Conservation (phyloP, 1,140 invertebrate genomes). For the Plectrocnemia conspersa region DNA sequence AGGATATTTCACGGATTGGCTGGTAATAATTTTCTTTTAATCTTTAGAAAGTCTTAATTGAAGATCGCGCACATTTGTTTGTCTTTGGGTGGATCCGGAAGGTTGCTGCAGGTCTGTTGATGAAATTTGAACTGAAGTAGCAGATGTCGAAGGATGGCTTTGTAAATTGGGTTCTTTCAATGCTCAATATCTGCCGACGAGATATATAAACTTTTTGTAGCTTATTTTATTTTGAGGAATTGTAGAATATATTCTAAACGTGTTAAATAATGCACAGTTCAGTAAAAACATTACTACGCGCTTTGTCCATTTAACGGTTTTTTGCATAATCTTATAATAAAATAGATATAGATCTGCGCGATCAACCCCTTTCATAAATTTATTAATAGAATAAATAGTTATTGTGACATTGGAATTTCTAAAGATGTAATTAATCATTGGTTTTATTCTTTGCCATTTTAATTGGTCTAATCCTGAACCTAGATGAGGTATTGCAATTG, state of each 20-base stretch:
- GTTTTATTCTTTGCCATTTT: conserved; percentile 28
- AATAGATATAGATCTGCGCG: background rate
- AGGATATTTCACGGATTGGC: too few species aligned
- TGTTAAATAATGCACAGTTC: background rate
- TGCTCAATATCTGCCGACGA: background rate
- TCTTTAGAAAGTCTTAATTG: too few species aligned
- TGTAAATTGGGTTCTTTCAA: too few species aligned
- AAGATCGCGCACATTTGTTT: too few species aligned
- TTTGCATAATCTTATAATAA: background rate
- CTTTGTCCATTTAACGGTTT: background rate
- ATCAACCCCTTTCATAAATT: conserved; percentile 8
- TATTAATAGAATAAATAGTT: conserved; percentile 22
- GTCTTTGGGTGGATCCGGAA: too few species aligned
- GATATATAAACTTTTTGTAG: background rate
- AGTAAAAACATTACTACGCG: background rate
- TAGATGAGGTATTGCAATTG: conserved; percentile 18
- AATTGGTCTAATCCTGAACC: conserved; percentile 18
- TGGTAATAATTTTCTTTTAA: too few species aligned
- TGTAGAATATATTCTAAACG: background rate
- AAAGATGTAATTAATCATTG: conserved; percentile 30
- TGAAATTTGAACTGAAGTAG: too few species aligned
- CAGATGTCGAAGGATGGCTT: too few species aligned
- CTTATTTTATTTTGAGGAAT: too few species aligned
- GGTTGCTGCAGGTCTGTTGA: too few species aligned
- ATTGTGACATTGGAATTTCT: conserved; percentile 20